Percentiles rank a stretch among this genome's conserved stretches.
phyloP scores from a whole-genome alignment of 2,113 vertebrate genomes.

The Poeciliopsis occidentalis region DNA sequence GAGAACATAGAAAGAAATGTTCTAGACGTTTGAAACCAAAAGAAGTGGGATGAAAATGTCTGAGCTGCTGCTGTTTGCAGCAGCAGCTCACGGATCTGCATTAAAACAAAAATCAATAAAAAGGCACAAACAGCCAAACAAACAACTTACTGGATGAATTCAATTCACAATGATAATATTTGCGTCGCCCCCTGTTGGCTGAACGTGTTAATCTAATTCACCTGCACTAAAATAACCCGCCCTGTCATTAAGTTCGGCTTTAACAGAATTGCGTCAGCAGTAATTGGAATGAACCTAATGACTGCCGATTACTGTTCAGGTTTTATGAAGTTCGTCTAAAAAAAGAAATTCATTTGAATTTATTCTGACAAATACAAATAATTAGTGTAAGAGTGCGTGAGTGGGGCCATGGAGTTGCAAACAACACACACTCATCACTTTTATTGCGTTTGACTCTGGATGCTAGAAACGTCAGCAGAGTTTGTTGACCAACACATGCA shows the following conservation, averaged over 20 bases:
- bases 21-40: not conserved
- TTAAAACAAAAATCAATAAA: not conserved
- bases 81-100: no score
- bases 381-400: not conserved
- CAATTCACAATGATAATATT: not conserved
- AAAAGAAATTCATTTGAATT: conserved; percentile 25
- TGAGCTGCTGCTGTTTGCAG: not conserved
- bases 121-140: not conserved
- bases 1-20: not conserved
- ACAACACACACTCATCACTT: not conserved
- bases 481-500: not conserved
- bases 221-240: not conserved
- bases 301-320: conserved; percentile 42
- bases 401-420: not conserved
- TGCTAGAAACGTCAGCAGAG: not conserved
- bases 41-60: not conserved
- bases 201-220: conserved; percentile 2
- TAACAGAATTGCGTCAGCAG: conserved; percentile 25
- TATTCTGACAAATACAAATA: conserved; percentile 19
- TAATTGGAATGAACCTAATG: conserved; percentile 43
- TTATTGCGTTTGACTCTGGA: not conserved
- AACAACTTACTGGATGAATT: not conserved
- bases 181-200: conserved; percentile 63
- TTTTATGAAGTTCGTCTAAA: conserved; percentile 22
- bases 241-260: conserved; percentile 28